Base-by-base conservation (phyloP, 2,888 invertebrate genomes). In the Andricus quercusramuli region DNA sequence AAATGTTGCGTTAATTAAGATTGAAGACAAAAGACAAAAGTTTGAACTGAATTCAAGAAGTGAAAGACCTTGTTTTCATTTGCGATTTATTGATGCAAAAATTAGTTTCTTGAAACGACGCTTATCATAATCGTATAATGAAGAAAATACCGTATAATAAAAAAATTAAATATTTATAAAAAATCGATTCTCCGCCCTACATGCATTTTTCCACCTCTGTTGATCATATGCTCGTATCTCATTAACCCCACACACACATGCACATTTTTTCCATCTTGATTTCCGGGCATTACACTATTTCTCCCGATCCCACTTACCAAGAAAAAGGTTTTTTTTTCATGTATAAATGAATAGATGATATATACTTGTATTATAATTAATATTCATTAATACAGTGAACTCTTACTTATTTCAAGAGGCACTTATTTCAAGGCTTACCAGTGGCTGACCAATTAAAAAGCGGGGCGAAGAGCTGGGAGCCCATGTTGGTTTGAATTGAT, bases 181-280 rank as follows among this genome's bases (percentile, higher is more conserved):
- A 56, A 70, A 74, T 74, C 37, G 32, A 74, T 74, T 74, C 32
- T 11, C n/a, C 44, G 68, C 25, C 32, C 74, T 74, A 74, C 20
- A 37, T 74, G 32, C 74, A 74, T 74, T 74, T 74, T 74, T 74
- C n/a, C 37, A 74, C 20, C 51, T 51, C 20, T 29, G 17, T 68
- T 56, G 25, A 51, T 70, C 51, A 51, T 51, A 47, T 51, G 47
- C 29, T 74, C 32, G 74, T 74, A 74, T 74, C 74, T 56, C 74
- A 74, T 74, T 74, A 74, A 74, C 51, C 56, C 32, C n/a, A 29
- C 5, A n/a, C n/a, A n/a, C 74, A 74, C 74, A n/a, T n/a, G 74
- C 74, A 74, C 56, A 44, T 11, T 2, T 20, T 56, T 20, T 56
- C 32, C 56, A 74, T 74, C 56, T 74, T 74, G 51, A 74, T 51